These are phyloP conservation scores for Crocuta crocuta DNA, from an alignment of 2,113 vertebrate genomes.

Conservation along the genomic window DNA sequence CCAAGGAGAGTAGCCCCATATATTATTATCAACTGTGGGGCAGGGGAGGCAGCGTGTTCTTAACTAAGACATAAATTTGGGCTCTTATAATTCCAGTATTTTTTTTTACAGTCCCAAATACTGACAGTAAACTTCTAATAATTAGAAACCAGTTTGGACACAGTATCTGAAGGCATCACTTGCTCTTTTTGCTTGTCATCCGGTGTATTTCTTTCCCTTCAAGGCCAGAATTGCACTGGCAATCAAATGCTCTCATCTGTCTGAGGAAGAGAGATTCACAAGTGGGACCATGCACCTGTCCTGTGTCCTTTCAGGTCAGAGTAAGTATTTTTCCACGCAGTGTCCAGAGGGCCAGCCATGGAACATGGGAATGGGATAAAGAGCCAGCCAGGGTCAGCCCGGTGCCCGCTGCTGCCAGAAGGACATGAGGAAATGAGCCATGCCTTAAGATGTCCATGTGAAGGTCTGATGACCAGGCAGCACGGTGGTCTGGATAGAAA, in stretches of 20 bases:
- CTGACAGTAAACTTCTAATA: neutral
- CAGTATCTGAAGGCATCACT: neutral
- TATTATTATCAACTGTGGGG: neutral
- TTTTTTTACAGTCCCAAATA: constrained; percentile 6
- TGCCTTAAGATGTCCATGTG: neutral
- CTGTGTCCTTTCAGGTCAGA: neutral
- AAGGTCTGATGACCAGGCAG: constrained; percentile 44
- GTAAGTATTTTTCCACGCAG: neutral
- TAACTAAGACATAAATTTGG: neutral
- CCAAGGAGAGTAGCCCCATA: neutral
- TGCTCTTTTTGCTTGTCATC: neutral
- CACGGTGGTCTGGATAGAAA: constrained; percentile 14
- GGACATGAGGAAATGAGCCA: neutral
- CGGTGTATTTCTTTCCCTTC: neutral
- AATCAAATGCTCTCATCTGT: neutral
- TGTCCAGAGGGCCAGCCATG: neutral
- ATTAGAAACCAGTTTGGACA: neutral
- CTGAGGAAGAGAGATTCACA: neutral
- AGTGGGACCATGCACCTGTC: neutral
- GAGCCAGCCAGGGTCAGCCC: neutral
- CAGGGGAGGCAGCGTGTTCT: neutral
- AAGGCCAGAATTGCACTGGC: neutral
- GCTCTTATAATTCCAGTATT: neutral
- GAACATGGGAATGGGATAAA: neutral
- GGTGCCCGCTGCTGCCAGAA: neutral